Percentiles rank a stretch among this genome's conserved stretches.
Conservation (phyloP, 2,113 vertebrate species). For the Ascaphus truei region DNA sequence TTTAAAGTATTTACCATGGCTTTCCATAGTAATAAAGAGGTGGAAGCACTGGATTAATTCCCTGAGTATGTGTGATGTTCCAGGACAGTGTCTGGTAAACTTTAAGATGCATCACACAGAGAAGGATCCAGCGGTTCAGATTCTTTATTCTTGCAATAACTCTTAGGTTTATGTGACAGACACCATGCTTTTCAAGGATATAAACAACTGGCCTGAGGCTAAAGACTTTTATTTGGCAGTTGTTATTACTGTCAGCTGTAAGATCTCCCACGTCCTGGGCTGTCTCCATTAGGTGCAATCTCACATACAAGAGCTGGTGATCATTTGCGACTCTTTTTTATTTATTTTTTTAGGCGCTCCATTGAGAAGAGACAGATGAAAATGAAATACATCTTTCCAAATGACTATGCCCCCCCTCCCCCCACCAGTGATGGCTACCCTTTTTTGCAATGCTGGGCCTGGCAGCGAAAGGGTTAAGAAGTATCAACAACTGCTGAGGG, state of each 20-base stretch:
- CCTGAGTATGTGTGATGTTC: too few relatives aligned
- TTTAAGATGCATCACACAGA: too few relatives aligned
- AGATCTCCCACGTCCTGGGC: conserved; percentile 17
- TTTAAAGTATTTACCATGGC: too few relatives aligned
- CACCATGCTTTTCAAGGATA: conserved; percentile 19
- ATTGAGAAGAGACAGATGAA: neutral
- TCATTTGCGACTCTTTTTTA: conserved; percentile 9
- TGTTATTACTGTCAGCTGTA: conserved; percentile 12
- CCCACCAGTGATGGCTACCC: too few relatives aligned
- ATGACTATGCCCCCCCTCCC: too few relatives aligned
- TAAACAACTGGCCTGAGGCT: conserved; percentile 9
- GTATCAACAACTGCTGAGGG: too few relatives aligned
- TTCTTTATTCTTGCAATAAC: conserved; percentile 9
- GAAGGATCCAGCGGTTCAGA: too few relatives aligned
- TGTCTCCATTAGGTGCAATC: conserved; percentile 3
- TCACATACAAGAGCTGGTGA: conserved; percentile 3
- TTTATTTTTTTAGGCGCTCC: neutral
- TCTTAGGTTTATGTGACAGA: conserved; percentile 25
- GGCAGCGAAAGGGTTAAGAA: too few relatives aligned
- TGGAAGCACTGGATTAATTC: too few relatives aligned
- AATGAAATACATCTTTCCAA: conserved; percentile 8
- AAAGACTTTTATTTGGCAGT: conserved; percentile 24
- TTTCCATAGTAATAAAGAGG: too few relatives aligned
- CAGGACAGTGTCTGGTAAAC: too few relatives aligned
- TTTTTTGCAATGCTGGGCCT: too few relatives aligned